Evolutionary conservation across 2,888 invertebrate genomes (phyloP), one percentile per base, ranked within the genome.

Genomic region (Caenorhabditis sp.): DNA sequence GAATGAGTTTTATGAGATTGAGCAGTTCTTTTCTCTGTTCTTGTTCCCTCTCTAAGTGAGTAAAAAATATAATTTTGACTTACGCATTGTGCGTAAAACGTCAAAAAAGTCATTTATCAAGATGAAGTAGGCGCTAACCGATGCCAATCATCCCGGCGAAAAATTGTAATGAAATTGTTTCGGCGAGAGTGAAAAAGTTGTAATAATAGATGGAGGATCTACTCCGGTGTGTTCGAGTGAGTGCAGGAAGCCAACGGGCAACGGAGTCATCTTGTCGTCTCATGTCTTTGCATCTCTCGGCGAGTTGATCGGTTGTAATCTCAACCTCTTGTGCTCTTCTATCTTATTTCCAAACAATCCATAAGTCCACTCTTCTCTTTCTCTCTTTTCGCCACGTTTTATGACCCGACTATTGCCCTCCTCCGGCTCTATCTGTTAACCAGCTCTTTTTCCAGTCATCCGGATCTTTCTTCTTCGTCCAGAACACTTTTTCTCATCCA

Each of bases 281-380:
- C 68, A 59, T 52, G 52, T 68, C 68, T 66, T 58, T 58, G 48
- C 24, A 46, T 58, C 55, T 72, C 71, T 63, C 43, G 17, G 24
- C 32, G 53, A 52, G 43, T 58, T 72, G 63, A 63, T 58, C 32
- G 30, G 72, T 63, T 72, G 72, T 72, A 72, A 72, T 72, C 72
- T 63, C 63, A 26, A 72, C 63, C 13, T 50, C 56, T 59, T 63
- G 72, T 46, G 52, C 63, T 65, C 50, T 58, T 59, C 50, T 52
- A 62, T 72, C 52, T 62, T 56, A 63, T 43, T 71, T 52, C 32
- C 58, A 50, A 63, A 59, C 63, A 50, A 63, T 62, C 50, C 63
- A 63, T 72, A 58, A 72, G 63, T 53, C 58, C 45, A 58, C 56
- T 72, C 24, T 55, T 43, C 41, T 35, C 37, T 37, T 37, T 24